phyloP scores from a whole-genome alignment of 2,797 vertebrate genomes.

The Crenichthys baileyi region DNA sequence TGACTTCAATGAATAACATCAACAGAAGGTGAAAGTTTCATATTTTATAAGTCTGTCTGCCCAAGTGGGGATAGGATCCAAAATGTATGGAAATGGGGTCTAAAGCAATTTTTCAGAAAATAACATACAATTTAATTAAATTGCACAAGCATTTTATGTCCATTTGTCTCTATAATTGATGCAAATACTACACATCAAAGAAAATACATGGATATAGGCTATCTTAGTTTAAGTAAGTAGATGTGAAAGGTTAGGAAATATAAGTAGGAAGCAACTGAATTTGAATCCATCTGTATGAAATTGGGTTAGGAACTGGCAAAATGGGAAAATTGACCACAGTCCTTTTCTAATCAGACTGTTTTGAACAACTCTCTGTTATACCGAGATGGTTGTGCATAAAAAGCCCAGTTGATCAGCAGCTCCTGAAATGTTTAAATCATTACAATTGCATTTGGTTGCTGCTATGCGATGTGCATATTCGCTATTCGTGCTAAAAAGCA shows the following conservation, averaged over 20 bases:
- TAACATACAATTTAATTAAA: not conserved
- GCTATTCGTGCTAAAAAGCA: not conserved
- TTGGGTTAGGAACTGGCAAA: not conserved
- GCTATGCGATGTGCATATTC: not conserved
- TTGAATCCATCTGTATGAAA: not conserved
- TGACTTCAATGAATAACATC: not conserved
- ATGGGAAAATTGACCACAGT: not conserved
- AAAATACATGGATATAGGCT: not conserved
- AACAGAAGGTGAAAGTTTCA: not conserved
- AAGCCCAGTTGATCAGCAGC: not conserved
- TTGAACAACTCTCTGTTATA: not conserved
- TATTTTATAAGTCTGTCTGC: not conserved
- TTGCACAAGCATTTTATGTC: not conserved
- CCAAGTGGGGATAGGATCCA: too few species aligned
- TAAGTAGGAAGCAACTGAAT: not conserved
- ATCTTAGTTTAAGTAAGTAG: not conserved
- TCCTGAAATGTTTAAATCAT: not conserved
- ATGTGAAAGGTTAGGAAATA: not conserved
- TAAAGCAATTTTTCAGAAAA: not conserved
- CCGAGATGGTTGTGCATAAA: not conserved
- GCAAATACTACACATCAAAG: not conserved
- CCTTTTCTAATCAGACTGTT: not conserved
- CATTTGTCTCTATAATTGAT: not conserved
- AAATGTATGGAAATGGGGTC: not conserved
- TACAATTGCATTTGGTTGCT: not conserved